Evolutionary conservation across 2,113 vertebrate genomes (phyloP), one percentile per base, ranked within the genome.

Genomic region (Megalops atlanticus): DNA sequence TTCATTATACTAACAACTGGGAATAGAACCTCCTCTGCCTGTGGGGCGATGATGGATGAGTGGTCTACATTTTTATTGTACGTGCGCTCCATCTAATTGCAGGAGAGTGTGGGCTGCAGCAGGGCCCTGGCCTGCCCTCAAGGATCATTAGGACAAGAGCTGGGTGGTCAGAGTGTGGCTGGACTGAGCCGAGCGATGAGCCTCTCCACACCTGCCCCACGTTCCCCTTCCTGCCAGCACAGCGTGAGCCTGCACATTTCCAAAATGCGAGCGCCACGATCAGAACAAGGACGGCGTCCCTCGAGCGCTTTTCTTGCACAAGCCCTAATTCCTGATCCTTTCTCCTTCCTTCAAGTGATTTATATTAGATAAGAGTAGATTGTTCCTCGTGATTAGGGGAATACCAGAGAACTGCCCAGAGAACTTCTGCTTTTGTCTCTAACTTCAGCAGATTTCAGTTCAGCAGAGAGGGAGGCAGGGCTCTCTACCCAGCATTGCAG

Each of bases 1-100:
- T 92, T 89, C 89, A 92, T 92, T 88, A 90, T 76, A 78, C 21
- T 73, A 89, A 84, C 91, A 92, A 90, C 90, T 91, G 90, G 91
- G 88, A 89, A 85, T 74, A 82, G 77, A 85, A 35, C 10, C 38
- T 86, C 49, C 75, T 38, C 1, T 21, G 0, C 58, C 2, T 7
- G 5, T 74, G 52, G 77, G 84, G 72, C 54, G 24, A 0, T 82
- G 86, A 84, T n/a, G 81, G 82, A 87, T 76, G 86, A 71, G 76
- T 21, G 76, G 2, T 31, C 70, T 40, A 16, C 4, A 39, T 39
- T 78, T 58, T 21, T 3, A 64, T 64, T 78, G 81, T 8, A 36
- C 27, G 31, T 24, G 41, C 47, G 33, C 31, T 74, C 58, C 16
- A 10, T 43, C 41, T 43, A 47, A 79, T 41, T 71, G 78, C 52